Conservation (phyloP, 2,888 invertebrate genomes). For the Synergus japonicus region DNA sequence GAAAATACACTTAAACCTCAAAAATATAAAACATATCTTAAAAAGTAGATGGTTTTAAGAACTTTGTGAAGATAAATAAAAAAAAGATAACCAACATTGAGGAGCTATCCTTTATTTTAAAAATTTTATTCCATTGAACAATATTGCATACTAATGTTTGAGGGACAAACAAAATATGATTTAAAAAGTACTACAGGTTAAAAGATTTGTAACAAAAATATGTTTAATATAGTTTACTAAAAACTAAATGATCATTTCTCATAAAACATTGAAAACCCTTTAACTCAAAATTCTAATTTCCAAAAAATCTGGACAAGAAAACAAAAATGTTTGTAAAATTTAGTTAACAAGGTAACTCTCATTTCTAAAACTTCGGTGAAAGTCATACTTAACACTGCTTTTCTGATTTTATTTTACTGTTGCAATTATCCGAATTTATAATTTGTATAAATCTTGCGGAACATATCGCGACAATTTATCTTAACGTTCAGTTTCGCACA, state of each 20-base stretch:
- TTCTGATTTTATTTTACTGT: neutral
- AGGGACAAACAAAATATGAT: too few species aligned
- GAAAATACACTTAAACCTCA: neutral
- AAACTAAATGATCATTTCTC: neutral
- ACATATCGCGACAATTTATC: conserved; percentile 90
- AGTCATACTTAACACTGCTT: neutral
- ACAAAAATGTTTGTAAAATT: conserved; percentile 25
- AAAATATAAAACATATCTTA: neutral
- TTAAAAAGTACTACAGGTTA: too few species aligned
- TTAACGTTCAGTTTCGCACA: conserved; percentile 91
- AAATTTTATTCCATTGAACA: neutral
- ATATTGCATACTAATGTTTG: neutral
- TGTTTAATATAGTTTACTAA: neutral
- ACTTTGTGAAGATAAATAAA: neutral
- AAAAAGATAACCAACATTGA: neutral
- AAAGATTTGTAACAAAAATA: neutral
- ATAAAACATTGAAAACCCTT: neutral
- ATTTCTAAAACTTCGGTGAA: neutral
- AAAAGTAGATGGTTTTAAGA: conserved; percentile 9
- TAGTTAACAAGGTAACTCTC: neutral
- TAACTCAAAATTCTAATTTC: neutral
- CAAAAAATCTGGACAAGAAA: neutral
- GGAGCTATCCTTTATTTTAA: too few species aligned
- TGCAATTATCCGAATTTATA: conserved; percentile 79
- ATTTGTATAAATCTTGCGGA: conserved; percentile 86